These are phyloP conservation scores for Bovichtus variegatus DNA, from an alignment of 2,797 vertebrate species.

Conservation along the genomic window DNA sequence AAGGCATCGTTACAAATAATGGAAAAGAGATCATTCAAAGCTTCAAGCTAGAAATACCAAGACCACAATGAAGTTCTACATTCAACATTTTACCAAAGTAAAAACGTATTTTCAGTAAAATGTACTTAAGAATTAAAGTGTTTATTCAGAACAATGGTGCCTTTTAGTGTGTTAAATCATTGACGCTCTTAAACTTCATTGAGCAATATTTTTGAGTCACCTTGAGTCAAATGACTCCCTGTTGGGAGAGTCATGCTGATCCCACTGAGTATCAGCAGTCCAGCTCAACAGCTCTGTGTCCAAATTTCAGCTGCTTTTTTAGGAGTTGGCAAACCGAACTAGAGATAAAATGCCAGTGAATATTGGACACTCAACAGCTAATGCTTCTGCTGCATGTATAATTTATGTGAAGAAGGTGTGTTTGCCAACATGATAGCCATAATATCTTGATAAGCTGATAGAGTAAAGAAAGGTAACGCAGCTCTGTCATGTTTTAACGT, in stretches of 20 bases:
- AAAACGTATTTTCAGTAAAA: background rate
- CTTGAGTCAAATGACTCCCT: background rate
- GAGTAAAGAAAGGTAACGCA: too few relatives aligned
- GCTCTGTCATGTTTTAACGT: background rate
- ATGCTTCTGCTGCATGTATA: too few relatives aligned
- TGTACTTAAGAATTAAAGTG: background rate
- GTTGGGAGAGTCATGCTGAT: background rate
- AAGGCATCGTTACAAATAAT: conserved; percentile 18
- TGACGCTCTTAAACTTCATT: background rate
- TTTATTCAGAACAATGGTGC: background rate
- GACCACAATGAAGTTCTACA: background rate
- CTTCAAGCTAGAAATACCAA: background rate
- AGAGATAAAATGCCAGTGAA: too few relatives aligned
- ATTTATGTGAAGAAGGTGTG: too few relatives aligned
- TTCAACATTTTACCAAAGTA: background rate
- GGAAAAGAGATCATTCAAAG: background rate
- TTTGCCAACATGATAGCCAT: background rate
- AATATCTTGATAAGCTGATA: too few relatives aligned
- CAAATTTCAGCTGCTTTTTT: background rate
- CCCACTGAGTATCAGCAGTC: conserved; percentile 14
- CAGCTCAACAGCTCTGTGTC: background rate
- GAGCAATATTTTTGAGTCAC: background rate
- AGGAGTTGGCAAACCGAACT: too few relatives aligned
- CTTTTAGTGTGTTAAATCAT: background rate
- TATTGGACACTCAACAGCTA: too few relatives aligned